These are phyloP conservation scores for Pimephales promelas DNA, from an alignment of 2,113 vertebrate species.

Conservation along the genomic window DNA sequence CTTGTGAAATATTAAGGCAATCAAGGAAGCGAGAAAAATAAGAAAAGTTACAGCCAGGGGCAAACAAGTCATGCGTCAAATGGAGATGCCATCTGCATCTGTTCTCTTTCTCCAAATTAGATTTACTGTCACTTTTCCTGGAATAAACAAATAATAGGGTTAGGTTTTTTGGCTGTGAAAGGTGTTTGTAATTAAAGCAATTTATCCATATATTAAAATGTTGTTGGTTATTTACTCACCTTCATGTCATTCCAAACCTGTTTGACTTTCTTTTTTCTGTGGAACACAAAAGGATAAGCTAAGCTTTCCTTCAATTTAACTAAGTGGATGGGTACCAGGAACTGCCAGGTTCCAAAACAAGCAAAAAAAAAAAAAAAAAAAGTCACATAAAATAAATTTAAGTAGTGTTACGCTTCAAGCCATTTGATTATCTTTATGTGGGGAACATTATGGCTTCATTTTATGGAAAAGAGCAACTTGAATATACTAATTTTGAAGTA, in stretches of 20 bases:
- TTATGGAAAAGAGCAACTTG: background rate
- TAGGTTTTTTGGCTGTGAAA: background rate
- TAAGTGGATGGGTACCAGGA: background rate
- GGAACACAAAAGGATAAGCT: background rate
- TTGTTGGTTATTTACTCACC: no score
- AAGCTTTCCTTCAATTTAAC: background rate
- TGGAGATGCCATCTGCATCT: conserved; percentile 47
- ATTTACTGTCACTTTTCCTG: conserved; percentile 28
- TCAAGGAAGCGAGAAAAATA: background rate
- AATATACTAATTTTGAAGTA: background rate
- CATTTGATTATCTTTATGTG: background rate
- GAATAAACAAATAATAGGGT: conserved; percentile 15
- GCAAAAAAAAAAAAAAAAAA: no score
- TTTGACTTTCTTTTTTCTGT: background rate
- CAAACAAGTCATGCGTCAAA: conserved; percentile 48
- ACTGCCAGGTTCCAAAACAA: background rate
- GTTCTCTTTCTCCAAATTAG: conserved; percentile 40
- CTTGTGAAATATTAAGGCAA: conserved; percentile 26
- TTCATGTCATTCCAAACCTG: background rate
- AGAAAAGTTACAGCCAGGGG: conserved; percentile 17
- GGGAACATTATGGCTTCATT: background rate
- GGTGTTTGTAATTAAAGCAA: background rate
- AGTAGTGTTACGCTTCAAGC: background rate
- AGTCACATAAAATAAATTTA: background rate
- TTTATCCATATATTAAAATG: background rate